A percentile compares a stretch with the other conserved stretches of the same genome.
Conservation (phyloP, 2,113 vertebrate genomes). For the Amazona guildingii region DNA sequence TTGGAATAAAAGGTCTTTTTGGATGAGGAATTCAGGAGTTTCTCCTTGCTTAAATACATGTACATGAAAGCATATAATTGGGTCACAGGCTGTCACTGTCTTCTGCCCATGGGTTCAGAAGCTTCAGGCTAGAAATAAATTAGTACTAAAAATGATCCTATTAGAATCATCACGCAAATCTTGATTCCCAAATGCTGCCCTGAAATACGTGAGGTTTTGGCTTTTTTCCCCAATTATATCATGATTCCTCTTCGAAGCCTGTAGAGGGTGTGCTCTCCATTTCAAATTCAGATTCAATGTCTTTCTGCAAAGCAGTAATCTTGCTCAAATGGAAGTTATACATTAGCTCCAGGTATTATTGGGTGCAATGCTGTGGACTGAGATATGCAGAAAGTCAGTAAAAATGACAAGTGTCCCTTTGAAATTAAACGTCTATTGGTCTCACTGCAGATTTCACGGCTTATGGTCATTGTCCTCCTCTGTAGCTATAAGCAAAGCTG, state of each 20-base stretch:
- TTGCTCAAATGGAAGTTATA: neutral
- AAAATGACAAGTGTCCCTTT: neutral
- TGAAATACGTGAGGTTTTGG: neutral
- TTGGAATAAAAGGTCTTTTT: neutral
- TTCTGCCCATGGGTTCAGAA: neutral
- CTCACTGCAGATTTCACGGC: neutral
- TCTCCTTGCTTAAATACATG: neutral
- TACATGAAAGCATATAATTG: neutral
- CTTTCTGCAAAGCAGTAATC: neutral
- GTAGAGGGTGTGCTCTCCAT: conserved; percentile 59
- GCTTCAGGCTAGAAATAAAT: neutral
- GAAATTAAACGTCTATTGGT: neutral
- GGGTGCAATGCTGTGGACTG: neutral
- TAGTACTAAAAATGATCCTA: neutral
- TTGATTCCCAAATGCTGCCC: neutral
- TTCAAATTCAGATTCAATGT: neutral
- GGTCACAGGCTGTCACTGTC: neutral
- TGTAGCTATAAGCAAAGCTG: neutral
- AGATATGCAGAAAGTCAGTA: neutral
- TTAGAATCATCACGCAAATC: neutral
- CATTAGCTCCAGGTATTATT: neutral
- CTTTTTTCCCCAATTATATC: neutral
- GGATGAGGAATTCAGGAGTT: neutral
- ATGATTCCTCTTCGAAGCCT: conserved; percentile 38
- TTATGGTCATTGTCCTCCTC: neutral